Percentiles rank a stretch among this genome's conserved stretches.
These are phyloP conservation scores for Pelodytes ibericus DNA, from an alignment of 2,797 vertebrate genomes.

Conservation along the genomic window DNA sequence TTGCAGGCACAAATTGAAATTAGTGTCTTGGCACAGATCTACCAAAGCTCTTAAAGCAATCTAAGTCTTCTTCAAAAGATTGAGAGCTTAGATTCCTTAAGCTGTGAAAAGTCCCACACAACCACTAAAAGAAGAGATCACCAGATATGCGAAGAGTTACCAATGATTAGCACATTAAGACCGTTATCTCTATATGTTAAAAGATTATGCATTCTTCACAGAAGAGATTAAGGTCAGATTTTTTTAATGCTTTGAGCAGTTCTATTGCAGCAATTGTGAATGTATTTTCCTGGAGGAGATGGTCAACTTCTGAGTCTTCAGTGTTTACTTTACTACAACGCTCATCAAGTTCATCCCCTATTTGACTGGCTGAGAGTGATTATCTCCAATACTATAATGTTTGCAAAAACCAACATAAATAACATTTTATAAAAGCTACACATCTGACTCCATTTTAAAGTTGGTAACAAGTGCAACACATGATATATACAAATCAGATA, in stretches of 20 bases:
- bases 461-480: too few species aligned
- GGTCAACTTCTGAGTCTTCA: too few species aligned
- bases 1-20: conserved; percentile 6
- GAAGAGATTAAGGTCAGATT: conserved; percentile 31
- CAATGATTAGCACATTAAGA: conserved; percentile 23
- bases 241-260: conserved; percentile 5
- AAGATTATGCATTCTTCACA: conserved; percentile 41
- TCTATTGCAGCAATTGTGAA: not conserved
- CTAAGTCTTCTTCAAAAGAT: conserved; percentile 46
- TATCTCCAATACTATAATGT: too few species aligned
- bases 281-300: not conserved
- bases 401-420: too few species aligned
- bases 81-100: conserved; percentile 39
- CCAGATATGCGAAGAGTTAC: conserved; percentile 32
- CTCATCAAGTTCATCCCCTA: too few species aligned
- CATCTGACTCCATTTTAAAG: too few species aligned
- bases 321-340: too few species aligned
- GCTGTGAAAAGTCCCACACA: conserved; percentile 47
- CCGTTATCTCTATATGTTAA: conserved; percentile 44
- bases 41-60: conserved; percentile 31
- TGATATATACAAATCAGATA: too few species aligned
- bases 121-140: conserved; percentile 34
- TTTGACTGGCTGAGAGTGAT: too few species aligned
- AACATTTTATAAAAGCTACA: too few species aligned
- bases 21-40: conserved; percentile 34